These are phyloP conservation scores for Danio tinwini DNA, from an alignment of 2,797 vertebrate genomes.

Conservation along the genomic window DNA sequence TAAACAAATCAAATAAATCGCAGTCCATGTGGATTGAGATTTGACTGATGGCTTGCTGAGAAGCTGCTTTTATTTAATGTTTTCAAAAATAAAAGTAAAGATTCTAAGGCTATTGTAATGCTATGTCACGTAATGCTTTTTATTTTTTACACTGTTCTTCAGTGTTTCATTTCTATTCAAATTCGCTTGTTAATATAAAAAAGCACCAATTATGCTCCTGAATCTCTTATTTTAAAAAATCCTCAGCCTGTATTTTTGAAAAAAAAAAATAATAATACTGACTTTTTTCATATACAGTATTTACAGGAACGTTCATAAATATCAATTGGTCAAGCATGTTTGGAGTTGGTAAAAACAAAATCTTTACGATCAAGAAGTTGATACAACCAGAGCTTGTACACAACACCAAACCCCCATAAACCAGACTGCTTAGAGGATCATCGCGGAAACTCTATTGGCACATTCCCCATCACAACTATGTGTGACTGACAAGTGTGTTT, in stretches of 20 bases:
- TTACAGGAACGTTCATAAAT: constrained; percentile 82
- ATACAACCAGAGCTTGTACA: constrained; percentile 61
- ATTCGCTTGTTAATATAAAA: constrained; percentile 34
- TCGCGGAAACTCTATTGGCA: constrained; percentile 69
- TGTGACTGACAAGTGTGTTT: constrained; percentile 51
- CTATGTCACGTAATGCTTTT: neutral
- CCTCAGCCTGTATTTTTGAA: constrained; percentile 61
- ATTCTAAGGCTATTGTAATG: neutral
- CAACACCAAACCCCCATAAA: constrained; percentile 8
- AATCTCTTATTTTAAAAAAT: constrained; percentile 64
- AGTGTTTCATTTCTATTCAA: constrained; percentile 12
- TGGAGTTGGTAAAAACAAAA: constrained; percentile 55
- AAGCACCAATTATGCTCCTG: constrained; percentile 27
- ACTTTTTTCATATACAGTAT: constrained; percentile 82
- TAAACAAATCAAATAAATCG: neutral
- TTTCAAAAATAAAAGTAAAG: neutral
- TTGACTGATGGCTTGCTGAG: neutral
- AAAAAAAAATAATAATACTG: constrained; percentile 76
- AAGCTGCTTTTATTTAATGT: neutral
- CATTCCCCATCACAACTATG: constrained; percentile 61
- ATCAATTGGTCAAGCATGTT: constrained; percentile 66
- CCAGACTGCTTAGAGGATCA: constrained; percentile 17
- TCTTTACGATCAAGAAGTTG: constrained; percentile 58
- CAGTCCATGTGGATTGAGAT: neutral
- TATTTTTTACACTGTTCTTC: neutral